Evolutionary conservation across 2,113 vertebrate species (phyloP).

Genomic region (Numida meleagris): DNA sequence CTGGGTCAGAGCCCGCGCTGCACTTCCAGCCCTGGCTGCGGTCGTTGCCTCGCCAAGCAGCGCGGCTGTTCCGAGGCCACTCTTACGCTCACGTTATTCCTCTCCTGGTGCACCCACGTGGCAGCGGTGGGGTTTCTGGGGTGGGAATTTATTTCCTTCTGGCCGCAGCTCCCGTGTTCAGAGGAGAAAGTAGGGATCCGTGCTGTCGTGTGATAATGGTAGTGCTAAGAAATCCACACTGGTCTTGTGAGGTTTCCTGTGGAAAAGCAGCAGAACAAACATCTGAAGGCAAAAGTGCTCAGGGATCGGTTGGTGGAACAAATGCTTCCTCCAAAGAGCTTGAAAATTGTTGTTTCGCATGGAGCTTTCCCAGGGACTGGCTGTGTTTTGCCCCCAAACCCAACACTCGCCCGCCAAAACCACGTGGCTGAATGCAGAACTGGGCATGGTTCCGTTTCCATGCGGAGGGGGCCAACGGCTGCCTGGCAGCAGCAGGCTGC

Average conservation of each 20-base stretch:
- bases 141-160: background rate
- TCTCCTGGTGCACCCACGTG: background rate
- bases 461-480: no score
- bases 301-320: background rate
- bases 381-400: background rate
- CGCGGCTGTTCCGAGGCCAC: rapidly evolving
- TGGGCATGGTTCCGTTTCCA: background rate
- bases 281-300: background rate
- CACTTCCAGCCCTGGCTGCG: background rate
- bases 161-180: background rate
- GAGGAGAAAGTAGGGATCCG: background rate
- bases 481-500: background rate
- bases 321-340: background rate
- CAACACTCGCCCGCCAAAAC: background rate
- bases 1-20: constrained; percentile 29
- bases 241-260: background rate
- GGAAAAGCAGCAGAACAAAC: background rate
- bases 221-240: background rate
- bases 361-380: background rate
- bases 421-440: background rate
- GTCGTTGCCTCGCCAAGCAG: background rate
- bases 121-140: rapidly evolving
- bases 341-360: background rate
- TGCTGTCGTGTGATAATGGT: rapidly evolving
- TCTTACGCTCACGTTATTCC: background rate